Evolutionary conservation across 1,140 invertebrate species (phyloP).

Genomic region (Drosophila murphyi): DNA sequence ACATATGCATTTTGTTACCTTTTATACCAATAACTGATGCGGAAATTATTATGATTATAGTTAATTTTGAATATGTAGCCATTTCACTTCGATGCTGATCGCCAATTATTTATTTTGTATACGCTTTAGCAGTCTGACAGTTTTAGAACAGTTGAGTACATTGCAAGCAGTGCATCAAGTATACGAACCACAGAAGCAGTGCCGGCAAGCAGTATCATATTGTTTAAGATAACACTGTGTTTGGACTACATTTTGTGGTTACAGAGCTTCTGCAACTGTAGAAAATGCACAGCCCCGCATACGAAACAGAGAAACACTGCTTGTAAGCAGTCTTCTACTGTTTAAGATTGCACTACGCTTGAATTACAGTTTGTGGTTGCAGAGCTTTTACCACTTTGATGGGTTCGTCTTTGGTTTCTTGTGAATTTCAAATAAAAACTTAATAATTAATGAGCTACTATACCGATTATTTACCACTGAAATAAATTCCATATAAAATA

Average conservation of each 20-base stretch:
- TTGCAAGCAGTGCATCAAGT: not conserved
- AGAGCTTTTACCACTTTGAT: too few relatives aligned
- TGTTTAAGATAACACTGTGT: not conserved
- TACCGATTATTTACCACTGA: not conserved
- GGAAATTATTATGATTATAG: not conserved
- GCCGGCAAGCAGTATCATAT: not conserved
- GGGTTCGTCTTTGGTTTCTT: too few relatives aligned
- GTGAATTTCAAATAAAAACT: too few relatives aligned
- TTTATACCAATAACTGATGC: constrained; percentile 15
- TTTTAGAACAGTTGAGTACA: not conserved
- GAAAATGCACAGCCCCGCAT: too few relatives aligned
- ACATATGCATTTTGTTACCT: constrained; percentile 51
- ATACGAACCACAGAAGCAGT: not conserved
- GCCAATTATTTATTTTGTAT: not conserved
- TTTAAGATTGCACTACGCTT: not conserved
- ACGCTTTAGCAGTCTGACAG: not conserved
- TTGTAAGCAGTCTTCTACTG: not conserved
- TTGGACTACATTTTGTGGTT: too few relatives aligned
- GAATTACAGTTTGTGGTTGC: too few relatives aligned
- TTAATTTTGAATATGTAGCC: not conserved
- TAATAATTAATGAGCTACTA: too few relatives aligned
- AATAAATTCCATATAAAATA: not conserved
- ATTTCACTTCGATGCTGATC: not conserved
- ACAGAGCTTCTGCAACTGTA: too few relatives aligned
- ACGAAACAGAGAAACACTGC: not conserved